These are phyloP conservation scores for Hephaestus fuliginosus DNA, from an alignment of 2,797 vertebrate genomes.

Conservation along the genomic window DNA sequence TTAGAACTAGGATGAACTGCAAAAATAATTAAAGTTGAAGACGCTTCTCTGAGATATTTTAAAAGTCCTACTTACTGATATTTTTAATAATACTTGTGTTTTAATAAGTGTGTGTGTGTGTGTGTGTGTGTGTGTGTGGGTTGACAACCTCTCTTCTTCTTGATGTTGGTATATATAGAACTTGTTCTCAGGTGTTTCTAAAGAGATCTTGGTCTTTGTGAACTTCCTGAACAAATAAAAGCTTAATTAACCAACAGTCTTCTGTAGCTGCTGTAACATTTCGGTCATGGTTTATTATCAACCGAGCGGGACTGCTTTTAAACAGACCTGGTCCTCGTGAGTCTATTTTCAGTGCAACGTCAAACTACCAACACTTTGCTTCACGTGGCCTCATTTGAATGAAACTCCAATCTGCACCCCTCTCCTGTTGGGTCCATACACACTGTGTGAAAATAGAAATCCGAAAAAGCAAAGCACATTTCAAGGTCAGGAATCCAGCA, in stretches of 20 bases:
- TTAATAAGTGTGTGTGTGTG: neutral
- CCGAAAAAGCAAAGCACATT: slow-evolving; percentile 38
- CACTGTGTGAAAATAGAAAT: slow-evolving; percentile 45
- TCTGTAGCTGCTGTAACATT: slow-evolving; percentile 4
- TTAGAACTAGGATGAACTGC: neutral
- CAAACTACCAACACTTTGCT: slow-evolving; percentile 27
- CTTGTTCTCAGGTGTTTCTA: neutral
- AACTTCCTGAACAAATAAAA: neutral
- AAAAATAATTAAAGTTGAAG: neutral
- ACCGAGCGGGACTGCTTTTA: neutral
- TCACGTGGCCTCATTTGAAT: slow-evolving; percentile 46
- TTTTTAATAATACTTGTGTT: neutral
- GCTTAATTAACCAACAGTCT: neutral
- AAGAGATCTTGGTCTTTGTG: neutral
- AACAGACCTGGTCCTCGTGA: neutral
- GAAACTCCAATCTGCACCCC: slow-evolving; percentile 28
- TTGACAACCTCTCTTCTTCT: too few relatives aligned
- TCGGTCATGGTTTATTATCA: slow-evolving; percentile 5
- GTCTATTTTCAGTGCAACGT: slow-evolving; percentile 1
- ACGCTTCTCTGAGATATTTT: neutral
- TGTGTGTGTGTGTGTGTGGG: neutral
- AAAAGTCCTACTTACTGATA: neutral
- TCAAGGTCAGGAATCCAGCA: slow-evolving; percentile 57
- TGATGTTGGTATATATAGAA: neutral
- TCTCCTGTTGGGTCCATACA: slow-evolving; percentile 7